Percentiles rank a stretch among this genome's conserved stretches.
phyloP scores from a whole-genome alignment of 1,140 invertebrate species.

The Pogonus chalceus region DNA sequence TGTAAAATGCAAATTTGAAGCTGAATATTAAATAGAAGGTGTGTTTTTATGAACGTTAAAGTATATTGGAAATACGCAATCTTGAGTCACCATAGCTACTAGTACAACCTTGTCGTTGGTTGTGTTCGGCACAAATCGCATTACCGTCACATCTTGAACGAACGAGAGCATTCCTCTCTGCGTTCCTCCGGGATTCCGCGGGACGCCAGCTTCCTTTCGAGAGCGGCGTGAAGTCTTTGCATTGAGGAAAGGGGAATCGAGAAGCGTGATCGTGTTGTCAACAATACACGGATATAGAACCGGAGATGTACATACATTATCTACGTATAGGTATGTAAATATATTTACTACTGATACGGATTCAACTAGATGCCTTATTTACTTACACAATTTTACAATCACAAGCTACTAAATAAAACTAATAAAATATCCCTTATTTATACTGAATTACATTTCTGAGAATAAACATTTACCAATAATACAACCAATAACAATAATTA shows the following conservation, averaged over 20 bases:
- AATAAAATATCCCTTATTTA: background rate
- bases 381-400: background rate
- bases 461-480: background rate
- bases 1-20: too few relatives aligned
- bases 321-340: too few relatives aligned
- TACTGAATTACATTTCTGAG: background rate
- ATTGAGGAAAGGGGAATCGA: background rate
- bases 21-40: too few relatives aligned
- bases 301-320: background rate
- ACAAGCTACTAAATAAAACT: background rate
- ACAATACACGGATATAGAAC: background rate
- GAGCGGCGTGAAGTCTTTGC: background rate
- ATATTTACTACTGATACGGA: too few relatives aligned
- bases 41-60: background rate
- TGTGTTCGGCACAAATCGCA: background rate
- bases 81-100: too few relatives aligned
- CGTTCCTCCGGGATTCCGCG: too few relatives aligned
- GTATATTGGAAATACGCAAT: too few relatives aligned
- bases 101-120: background rate
- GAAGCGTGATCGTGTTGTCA: background rate
- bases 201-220: too few relatives aligned
- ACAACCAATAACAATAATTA: background rate
- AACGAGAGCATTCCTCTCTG: too few relatives aligned
- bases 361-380: too few relatives aligned
- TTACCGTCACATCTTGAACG: constrained; percentile 1